phyloP scores from a whole-genome alignment of 2,888 invertebrate species.

The Tipula helvola region DNA sequence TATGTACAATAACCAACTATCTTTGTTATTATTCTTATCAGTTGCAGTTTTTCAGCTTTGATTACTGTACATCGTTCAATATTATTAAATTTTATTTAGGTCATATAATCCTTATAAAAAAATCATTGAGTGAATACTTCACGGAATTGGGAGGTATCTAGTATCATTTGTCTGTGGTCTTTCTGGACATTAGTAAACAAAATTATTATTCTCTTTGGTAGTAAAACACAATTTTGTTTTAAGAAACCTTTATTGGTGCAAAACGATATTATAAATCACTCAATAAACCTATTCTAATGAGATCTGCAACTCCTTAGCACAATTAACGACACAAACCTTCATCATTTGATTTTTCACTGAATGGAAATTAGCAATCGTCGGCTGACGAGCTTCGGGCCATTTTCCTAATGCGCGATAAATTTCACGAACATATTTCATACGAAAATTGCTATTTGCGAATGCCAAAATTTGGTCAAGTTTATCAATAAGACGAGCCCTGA shows the following conservation, averaged over 20 bases:
- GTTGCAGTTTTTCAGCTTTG: too few relatives aligned
- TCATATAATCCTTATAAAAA: too few relatives aligned
- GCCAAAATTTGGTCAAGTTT: conserved; percentile 55
- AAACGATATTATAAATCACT: background rate
- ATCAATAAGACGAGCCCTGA: conserved; percentile 57
- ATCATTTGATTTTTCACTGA: conserved; percentile 66
- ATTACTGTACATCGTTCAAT: background rate
- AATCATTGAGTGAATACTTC: too few relatives aligned
- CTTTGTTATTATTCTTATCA: background rate
- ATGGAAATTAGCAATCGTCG: conserved; percentile 60
- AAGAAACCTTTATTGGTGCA: background rate
- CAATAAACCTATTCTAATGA: background rate
- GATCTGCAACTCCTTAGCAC: conserved; percentile 55
- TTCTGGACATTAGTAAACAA: background rate
- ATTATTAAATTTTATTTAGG: background rate
- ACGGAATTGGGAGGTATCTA: too few relatives aligned
- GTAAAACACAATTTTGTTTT: background rate
- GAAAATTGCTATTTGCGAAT: conserved; percentile 73
- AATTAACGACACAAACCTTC: conserved; percentile 59
- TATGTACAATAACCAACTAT: background rate
- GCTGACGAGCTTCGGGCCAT: conserved; percentile 59
- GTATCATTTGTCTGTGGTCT: too few relatives aligned
- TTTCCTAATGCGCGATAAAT: conserved; percentile 71
- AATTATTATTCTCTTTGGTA: background rate
- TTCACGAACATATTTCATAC: conserved; percentile 86